These are phyloP conservation scores for Carassius auratus DNA, from an alignment of 2,113 vertebrate species.

Conservation along the genomic window DNA sequence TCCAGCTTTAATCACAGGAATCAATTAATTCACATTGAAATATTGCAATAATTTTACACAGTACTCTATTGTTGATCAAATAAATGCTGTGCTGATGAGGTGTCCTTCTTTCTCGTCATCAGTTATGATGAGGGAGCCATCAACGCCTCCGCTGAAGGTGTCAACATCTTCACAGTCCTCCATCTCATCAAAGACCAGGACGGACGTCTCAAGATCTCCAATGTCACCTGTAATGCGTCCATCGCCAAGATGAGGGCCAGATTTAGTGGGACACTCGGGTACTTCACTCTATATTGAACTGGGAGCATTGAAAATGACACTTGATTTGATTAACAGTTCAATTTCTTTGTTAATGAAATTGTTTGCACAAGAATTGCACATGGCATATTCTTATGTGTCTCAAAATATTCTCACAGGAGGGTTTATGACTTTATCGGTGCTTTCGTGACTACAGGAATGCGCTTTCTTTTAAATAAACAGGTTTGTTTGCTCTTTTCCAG, in stretches of 20 bases:
- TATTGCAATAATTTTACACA: no score
- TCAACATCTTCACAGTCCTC: slow-evolving; percentile 84
- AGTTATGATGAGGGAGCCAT: slow-evolving; percentile 88
- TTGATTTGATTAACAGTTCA: not conserved
- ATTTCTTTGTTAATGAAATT: not conserved
- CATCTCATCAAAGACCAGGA: slow-evolving; percentile 75
- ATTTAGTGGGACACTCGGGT: slow-evolving; percentile 90
- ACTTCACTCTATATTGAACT: slow-evolving; percentile 29
- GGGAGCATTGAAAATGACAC: not conserved
- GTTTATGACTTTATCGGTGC: slow-evolving; percentile 84
- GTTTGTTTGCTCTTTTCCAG: slow-evolving; percentile 65
- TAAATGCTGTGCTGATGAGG: not conserved
- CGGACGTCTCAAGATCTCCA: slow-evolving; percentile 88
- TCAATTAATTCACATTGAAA: no score
- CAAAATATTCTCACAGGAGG: slow-evolving; percentile 73
- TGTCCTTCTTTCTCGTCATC: slow-evolving; percentile 12
- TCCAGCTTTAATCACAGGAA: no score
- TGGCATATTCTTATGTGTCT: not conserved
- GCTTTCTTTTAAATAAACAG: slow-evolving; percentile 88
- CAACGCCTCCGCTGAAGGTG: slow-evolving; percentile 88
- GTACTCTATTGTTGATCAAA: no score
- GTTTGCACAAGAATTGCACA: not conserved
- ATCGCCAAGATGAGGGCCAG: slow-evolving; percentile 81
- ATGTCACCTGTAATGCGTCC: slow-evolving; percentile 84
- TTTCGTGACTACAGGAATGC: slow-evolving; percentile 86